Percentiles rank a stretch among this genome's conserved stretches.
phyloP scores from a whole-genome alignment of 2,113 vertebrate genomes.

The Pagrus major region DNA sequence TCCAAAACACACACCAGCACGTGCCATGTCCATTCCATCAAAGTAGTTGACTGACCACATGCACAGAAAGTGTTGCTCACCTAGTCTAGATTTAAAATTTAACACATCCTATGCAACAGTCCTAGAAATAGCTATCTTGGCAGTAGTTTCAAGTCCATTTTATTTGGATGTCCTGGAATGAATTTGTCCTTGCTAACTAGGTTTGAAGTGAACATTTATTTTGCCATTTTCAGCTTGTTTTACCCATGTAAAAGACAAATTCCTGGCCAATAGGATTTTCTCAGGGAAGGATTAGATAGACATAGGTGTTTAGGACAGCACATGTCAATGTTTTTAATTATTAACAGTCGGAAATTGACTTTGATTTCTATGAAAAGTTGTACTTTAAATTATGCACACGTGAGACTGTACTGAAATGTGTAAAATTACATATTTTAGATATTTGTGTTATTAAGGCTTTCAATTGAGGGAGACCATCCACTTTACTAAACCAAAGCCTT shows the following conservation, averaged over 20 bases:
- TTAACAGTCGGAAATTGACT: neutral
- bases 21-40: constrained; percentile 88
- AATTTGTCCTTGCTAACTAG: neutral
- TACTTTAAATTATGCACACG: constrained; percentile 60
- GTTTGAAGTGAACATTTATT: constrained; percentile 1
- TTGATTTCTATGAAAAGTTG: constrained; percentile 29
- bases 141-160: neutral
- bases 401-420: constrained; percentile 10
- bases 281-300: neutral
- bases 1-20: constrained; percentile 80
- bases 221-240: neutral
- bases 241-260: neutral
- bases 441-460: constrained; percentile 32
- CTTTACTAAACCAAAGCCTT: constrained; percentile 47
- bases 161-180: neutral
- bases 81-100: neutral
- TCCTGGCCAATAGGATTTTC: constrained; percentile 12
- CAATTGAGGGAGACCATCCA: neutral
- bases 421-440: constrained; percentile 36
- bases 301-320: constrained; percentile 7
- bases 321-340: constrained; percentile 28
- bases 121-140: neutral
- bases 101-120: constrained; percentile 37
- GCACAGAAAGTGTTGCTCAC: neutral
- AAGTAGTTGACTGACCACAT: constrained; percentile 90